phyloP scores from a whole-genome alignment of 30 jellyfish, hydroid and myxozoan genomes.

The Rhopilema esculentum region DNA sequence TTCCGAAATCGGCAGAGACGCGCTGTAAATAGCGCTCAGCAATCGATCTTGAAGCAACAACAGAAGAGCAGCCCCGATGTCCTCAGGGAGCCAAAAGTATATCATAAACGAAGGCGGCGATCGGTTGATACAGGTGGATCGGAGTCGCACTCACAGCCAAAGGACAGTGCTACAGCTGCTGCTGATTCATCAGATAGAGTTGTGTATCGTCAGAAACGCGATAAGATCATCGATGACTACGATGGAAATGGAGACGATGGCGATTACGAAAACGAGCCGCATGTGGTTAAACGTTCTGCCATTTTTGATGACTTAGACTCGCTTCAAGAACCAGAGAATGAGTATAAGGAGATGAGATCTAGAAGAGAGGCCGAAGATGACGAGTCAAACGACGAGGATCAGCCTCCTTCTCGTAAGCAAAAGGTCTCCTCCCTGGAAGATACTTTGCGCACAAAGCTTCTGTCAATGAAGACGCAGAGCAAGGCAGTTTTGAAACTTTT shows the following conservation, averaged over 20 bases:
- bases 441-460: slow-evolving; percentile 78
- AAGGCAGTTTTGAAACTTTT: slow-evolving; percentile 82
- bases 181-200: slow-evolving; percentile 19
- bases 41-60: background rate
- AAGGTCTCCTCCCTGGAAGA: slow-evolving; percentile 90
- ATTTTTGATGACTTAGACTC: slow-evolving; percentile 85
- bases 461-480: slow-evolving; percentile 95
- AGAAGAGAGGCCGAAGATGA: slow-evolving; percentile 32
- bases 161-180: background rate
- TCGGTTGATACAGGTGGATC: background rate
- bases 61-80: background rate
- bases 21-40: background rate
- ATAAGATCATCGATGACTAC: slow-evolving; percentile 58
- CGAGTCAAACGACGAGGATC: slow-evolving; percentile 12
- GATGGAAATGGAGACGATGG: slow-evolving; percentile 71
- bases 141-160: background rate
- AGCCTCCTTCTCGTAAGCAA: slow-evolving; percentile 30
- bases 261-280: slow-evolving; percentile 91
- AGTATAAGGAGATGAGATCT: background rate
- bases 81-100: background rate
- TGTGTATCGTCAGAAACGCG: slow-evolving; percentile 66
- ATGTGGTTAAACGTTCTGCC: slow-evolving; percentile 99
- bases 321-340: slow-evolving; percentile 18
- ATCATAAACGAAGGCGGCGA: slow-evolving; percentile 34
- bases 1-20: background rate